Conservation (phyloP, 2,888 invertebrate species). For the Subacronicta megacephala region DNA sequence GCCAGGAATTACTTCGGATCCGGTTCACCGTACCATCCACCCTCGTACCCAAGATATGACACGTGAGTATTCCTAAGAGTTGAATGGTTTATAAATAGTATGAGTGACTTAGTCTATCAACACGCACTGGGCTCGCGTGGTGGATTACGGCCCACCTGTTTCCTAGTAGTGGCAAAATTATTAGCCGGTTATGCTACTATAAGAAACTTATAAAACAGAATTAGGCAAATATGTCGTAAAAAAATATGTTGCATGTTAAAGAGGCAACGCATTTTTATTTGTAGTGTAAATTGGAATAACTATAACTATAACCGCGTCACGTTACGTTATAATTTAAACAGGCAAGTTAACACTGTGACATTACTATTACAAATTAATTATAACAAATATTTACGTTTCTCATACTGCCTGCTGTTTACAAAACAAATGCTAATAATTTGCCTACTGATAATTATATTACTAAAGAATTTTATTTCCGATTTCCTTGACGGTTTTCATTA, state of each 20-base stretch:
- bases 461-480: slow-evolving; percentile 69
- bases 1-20: slow-evolving; percentile 91
- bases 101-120: no score
- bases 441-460: slow-evolving; percentile 68
- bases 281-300: no score
- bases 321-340: slow-evolving; percentile 52
- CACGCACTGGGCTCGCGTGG: no score
- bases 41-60: slow-evolving; percentile 90
- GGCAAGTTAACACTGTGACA: slow-evolving; percentile 65
- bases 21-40: slow-evolving; percentile 89
- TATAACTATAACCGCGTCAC: slow-evolving; percentile 30
- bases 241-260: no score
- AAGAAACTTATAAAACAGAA: no score
- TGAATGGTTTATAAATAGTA: no score
- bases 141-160: no score
- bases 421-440: slow-evolving; percentile 77
- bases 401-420: slow-evolving; percentile 75
- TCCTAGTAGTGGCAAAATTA: no score
- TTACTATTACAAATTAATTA: slow-evolving; percentile 74
- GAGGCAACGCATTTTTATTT: no score
- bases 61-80: slow-evolving; percentile 88
- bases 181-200: no score
- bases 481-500: slow-evolving; percentile 62
- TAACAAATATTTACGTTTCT: slow-evolving; percentile 80
- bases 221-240: no score